Evolutionary conservation across 1,140 invertebrate genomes (phyloP).

Genomic region (Babylonia areolata): DNA sequence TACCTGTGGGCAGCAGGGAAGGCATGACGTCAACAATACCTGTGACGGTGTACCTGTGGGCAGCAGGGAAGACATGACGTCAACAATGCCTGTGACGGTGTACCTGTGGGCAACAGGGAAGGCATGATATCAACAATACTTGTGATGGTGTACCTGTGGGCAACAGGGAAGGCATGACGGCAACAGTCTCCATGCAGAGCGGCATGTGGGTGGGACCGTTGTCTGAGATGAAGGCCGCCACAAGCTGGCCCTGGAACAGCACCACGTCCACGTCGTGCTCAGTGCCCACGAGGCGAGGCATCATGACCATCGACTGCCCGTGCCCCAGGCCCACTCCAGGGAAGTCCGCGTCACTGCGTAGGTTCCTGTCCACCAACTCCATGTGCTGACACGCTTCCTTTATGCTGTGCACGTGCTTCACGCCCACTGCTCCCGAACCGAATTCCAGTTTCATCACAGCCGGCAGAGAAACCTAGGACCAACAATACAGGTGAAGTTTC

Average conservation of each 20-base stretch:
- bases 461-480: constrained; percentile 39
- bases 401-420: constrained; percentile 47
- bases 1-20: too few species aligned
- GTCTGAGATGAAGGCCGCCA: constrained; percentile 61
- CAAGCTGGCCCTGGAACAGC: constrained; percentile 51
- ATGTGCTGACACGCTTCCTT: constrained; percentile 44
- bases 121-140: too few species aligned
- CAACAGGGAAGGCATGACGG: constrained; percentile 20
- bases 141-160: constrained; percentile 27
- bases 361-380: constrained; percentile 31
- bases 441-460: constrained; percentile 59
- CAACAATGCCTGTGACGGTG: too few species aligned
- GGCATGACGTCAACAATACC: too few species aligned
- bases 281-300: constrained; percentile 49
- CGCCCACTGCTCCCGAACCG: constrained; percentile 60
- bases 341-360: constrained; percentile 37
- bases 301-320: constrained; percentile 53
- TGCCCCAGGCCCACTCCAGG: constrained; percentile 57
- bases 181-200: constrained; percentile 22
- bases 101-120: too few species aligned
- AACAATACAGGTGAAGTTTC: too few species aligned
- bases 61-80: too few species aligned
- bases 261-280: constrained; percentile 62
- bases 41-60: too few species aligned
- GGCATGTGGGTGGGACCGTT: constrained; percentile 55